Evolutionary conservation across 2,797 vertebrate genomes (phyloP).

Genomic region (Ctenosaura bakeri): DNA sequence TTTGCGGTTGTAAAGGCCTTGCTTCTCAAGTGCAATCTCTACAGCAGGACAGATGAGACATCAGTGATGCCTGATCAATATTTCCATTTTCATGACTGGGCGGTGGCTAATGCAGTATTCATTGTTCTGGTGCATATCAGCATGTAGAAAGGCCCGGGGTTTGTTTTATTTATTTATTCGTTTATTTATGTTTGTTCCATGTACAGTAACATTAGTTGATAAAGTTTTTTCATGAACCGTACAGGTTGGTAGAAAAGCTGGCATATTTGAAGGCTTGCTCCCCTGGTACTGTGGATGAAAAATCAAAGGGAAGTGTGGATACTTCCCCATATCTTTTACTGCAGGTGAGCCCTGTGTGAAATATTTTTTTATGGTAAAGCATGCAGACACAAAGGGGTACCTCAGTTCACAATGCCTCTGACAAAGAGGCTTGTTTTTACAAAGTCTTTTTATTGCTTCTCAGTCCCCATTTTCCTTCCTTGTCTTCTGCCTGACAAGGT

Average conservation of each 20-base stretch:
- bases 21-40: background rate
- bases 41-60: background rate
- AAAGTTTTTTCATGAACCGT: background rate
- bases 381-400: no score
- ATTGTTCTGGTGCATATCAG: background rate
- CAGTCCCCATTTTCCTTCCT: no score
- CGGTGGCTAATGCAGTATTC: background rate
- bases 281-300: background rate
- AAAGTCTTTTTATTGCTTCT: no score
- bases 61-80: background rate
- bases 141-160: background rate
- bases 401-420: background rate
- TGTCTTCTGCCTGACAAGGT: no score
- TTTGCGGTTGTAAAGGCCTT: background rate
- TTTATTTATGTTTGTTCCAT: no score
- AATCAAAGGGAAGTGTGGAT: background rate
- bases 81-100: conserved; percentile 22
- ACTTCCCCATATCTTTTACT: background rate
- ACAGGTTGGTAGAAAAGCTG: background rate
- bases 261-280: no score
- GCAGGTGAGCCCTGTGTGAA: background rate
- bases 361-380: background rate
- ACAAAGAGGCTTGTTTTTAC: no score
- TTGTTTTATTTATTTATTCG: no score
- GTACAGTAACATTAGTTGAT: background rate